These are phyloP conservation scores for Liolophura sinensis DNA, from an alignment of 1,140 invertebrate species.

Conservation along the genomic window DNA sequence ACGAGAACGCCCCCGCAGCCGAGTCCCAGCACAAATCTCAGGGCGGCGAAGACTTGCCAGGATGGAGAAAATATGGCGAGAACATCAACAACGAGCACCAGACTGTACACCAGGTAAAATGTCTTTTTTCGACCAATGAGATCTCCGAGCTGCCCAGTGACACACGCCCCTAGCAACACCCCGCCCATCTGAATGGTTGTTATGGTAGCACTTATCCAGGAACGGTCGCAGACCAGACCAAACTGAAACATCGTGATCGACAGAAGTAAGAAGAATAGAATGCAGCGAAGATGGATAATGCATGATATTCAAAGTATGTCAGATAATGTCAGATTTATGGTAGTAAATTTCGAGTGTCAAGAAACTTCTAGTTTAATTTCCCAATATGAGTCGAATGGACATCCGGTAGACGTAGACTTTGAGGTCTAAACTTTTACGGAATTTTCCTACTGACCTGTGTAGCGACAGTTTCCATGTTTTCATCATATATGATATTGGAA, in stretches of 20 bases:
- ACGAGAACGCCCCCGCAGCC: slow-evolving; percentile 8
- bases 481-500: no score
- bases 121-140: slow-evolving; percentile 23
- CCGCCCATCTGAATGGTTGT: slow-evolving; percentile 34
- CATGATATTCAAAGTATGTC: no score
- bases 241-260: slow-evolving; percentile 22
- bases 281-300: no score
- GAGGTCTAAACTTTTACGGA: no score
- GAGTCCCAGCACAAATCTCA: slow-evolving; percentile 21
- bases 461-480: no score
- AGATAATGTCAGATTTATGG: no score
- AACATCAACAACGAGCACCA: slow-evolving; percentile 18
- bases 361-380: no score
- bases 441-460: no score
- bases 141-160: slow-evolving; percentile 24
- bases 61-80: slow-evolving; percentile 18
- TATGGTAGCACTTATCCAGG: slow-evolving; percentile 24
- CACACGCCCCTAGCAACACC: slow-evolving; percentile 22
- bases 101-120: slow-evolving; percentile 18
- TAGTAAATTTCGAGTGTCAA: no score
- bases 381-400: no score
- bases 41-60: slow-evolving; percentile 28
- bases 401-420: no score
- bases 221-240: slow-evolving; percentile 29
- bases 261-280: no score